Conservation (phyloP, 23 tunicate species). For the Phallusia fumigata region DNA sequence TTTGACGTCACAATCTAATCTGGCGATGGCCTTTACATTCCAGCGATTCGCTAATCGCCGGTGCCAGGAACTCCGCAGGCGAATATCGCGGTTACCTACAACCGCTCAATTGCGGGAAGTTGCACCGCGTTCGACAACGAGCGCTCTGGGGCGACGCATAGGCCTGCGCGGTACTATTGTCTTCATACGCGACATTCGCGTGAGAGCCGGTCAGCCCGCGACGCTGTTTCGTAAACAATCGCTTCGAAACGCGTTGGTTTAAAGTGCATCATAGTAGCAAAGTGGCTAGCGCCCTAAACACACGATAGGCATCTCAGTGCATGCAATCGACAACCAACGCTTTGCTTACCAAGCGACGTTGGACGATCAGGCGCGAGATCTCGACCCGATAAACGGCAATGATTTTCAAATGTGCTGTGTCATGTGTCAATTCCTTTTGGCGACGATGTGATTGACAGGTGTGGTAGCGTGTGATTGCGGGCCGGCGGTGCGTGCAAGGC, state of each 20-base stretch:
- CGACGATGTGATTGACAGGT: background rate
- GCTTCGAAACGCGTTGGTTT: background rate
- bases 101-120: background rate
- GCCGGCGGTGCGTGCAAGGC: too few species aligned
- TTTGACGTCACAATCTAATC: constrained; percentile 9
- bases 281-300: background rate
- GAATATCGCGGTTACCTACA: constrained; percentile 4
- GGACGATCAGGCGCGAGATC: constrained; percentile 1
- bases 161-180: background rate
- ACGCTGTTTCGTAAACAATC: background rate
- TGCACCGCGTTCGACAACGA: background rate
- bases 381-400: background rate
- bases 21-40: background rate
- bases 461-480: background rate
- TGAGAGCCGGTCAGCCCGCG: constrained; percentile 3
- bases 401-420: constrained; percentile 10
- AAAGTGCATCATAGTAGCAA: constrained; percentile 3
- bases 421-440: constrained; percentile 15
- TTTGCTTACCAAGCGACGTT: background rate
- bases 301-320: background rate
- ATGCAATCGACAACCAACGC: background rate
- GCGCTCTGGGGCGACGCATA: background rate
- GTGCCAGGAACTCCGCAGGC: constrained; percentile 5
- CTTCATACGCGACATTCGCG: background rate
- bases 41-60: constrained; percentile 5